Base-by-base conservation (phyloP, 2,113 vertebrate species). In the Illadopsis cleaveri region DNA sequence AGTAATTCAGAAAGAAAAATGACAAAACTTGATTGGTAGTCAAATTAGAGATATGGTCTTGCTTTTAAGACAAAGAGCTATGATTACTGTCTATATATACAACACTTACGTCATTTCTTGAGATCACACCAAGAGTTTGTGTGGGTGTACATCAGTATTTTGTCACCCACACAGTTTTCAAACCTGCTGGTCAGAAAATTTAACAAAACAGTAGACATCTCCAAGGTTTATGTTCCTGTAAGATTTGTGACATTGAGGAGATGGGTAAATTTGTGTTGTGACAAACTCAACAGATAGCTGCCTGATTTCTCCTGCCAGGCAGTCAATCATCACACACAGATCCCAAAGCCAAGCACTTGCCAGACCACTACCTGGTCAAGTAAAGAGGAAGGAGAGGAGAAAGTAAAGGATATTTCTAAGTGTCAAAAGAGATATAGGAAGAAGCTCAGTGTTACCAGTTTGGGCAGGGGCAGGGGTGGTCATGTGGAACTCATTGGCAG, bases 151-250 rank as follows among this genome's bases (percentile, higher is more conserved):
- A 2, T 86, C 93, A 89, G 68, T 83, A 86, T 73, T 90, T 95
- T 89, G 51, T 86, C 86, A 92, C 86, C 82, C 76, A 94, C 91
- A 37, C 13, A 18, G 13, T 81, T 81, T 92, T 86, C 76, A 61
- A 89, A 84, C 61, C 56, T 86, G 86, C 80, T 93, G 94, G 95
- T 81, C 93, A 93, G 72, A 92, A 93, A 81, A 86, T 60, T 58
- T 89, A 60, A 84, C 47, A 89, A 69, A 86, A 61, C 77, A 42
- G 51, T 30, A 95, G 84, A 81, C 15, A 86, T 30, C 54, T 81
- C 72, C 51, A 70, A 66, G 44, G 60, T 58, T 54, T 47, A 88
- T 64, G 50, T 54, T 73, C 71, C 66, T 90, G 18, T 65, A 70
- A 64, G 27, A 42, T 81, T 70, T 71, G 72, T 71, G 80, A 78